Conservation (phyloP, 2,113 vertebrate genomes). For the Orthonyx spaldingii region DNA sequence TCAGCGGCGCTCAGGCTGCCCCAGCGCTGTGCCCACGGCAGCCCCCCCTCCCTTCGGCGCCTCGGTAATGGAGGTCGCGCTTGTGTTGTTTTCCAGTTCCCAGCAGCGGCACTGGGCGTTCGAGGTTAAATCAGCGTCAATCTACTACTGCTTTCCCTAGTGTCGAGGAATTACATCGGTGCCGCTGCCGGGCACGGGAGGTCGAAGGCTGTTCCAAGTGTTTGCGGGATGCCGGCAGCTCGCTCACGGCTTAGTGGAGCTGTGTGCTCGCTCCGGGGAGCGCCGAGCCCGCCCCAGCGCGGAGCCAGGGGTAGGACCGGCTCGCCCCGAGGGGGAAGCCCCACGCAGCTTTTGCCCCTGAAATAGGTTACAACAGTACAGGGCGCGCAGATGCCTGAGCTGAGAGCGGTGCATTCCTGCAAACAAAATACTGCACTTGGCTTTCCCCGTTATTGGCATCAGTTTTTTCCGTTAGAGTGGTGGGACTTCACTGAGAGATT, state of each 20-base stretch:
- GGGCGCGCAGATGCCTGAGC: neutral
- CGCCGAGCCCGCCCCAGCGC: neutral
- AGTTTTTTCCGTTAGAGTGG: rapidly evolving
- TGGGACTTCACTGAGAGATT: neutral
- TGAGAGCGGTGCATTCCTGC: neutral
- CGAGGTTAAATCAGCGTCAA: neutral
- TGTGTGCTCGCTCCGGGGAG: neutral
- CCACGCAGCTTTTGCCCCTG: neutral
- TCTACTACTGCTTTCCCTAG: neutral
- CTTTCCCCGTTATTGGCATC: rapidly evolving
- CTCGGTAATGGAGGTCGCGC: neutral
- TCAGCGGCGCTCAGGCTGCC: neutral
- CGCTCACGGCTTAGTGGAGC: rapidly evolving
- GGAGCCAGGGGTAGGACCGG: neutral
- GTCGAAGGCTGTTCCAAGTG: neutral
- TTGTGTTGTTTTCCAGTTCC: neutral
- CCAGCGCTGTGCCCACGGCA: neutral
- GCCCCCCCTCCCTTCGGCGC: neutral
- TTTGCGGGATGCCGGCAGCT: neutral
- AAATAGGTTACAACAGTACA: rapidly evolving
- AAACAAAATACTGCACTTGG: rapidly evolving
- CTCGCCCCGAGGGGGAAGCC: neutral
- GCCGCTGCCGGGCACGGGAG: neutral
- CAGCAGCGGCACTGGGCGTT: neutral
- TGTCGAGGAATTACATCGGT: neutral